A percentile compares a stretch with the other conserved stretches of the same genome.
Evolutionary conservation across 2,113 vertebrate species (phyloP).

Genomic region (Callithrix jacchus): DNA sequence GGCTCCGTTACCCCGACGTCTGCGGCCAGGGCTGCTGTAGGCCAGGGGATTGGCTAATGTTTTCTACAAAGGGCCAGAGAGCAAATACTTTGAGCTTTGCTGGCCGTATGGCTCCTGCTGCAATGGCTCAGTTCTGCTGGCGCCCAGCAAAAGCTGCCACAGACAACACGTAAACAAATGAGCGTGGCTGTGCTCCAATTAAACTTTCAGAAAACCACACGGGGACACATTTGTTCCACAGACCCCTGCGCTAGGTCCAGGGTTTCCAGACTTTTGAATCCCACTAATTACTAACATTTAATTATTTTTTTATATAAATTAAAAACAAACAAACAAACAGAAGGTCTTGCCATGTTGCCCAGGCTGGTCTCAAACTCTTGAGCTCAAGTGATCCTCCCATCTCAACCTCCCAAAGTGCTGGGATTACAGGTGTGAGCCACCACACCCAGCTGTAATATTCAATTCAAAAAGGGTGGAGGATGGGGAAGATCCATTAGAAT

Average conservation of each 20-base stretch:
- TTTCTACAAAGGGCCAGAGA: background rate
- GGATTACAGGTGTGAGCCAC: too few species aligned
- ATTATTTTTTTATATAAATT: background rate
- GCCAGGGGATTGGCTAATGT: background rate
- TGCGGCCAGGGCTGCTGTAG: fast-evolving
- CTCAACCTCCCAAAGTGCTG: too few species aligned
- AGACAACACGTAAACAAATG: fast-evolving
- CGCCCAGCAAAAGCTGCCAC: background rate
- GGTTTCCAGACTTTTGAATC: background rate
- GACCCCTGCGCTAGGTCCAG: background rate
- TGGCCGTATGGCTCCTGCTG: background rate
- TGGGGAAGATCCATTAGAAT: background rate
- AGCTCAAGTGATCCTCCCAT: too few species aligned
- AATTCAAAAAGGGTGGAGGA: background rate
- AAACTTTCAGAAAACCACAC: background rate
- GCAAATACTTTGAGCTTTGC: background rate
- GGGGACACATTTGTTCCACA: fast-evolving
- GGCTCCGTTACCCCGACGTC: fast-evolving
- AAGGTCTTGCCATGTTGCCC: too few species aligned
- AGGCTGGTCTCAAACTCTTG: too few species aligned
- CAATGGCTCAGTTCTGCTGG: fast-evolving
- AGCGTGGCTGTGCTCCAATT: fast-evolving
- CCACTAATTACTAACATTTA: too few species aligned
- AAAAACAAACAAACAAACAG: too few species aligned
- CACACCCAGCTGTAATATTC: background rate